These are phyloP conservation scores for Thereva nobilitata DNA, from an alignment of 2,888 invertebrate genomes.

Conservation along the genomic window DNA sequence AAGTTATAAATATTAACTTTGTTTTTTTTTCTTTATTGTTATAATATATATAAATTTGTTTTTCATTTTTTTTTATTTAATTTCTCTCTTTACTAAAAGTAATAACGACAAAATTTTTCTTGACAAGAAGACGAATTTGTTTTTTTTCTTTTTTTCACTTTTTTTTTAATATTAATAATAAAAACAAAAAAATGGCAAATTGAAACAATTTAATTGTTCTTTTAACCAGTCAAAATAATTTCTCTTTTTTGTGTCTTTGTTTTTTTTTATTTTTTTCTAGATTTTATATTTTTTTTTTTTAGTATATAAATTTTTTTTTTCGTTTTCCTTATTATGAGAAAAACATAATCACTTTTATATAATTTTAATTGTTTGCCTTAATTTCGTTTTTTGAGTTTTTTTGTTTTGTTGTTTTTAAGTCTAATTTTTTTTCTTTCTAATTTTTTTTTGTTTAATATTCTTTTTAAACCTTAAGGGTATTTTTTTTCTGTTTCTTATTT, in stretches of 20 bases:
- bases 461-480: slow-evolving; percentile 30
- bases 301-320: slow-evolving; percentile 28
- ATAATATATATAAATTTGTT: slow-evolving; percentile 20
- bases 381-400: slow-evolving; percentile 3
- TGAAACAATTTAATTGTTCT: slow-evolving; percentile 29
- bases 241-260: slow-evolving; percentile 24
- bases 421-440: slow-evolving; percentile 27
- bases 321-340: slow-evolving; percentile 30
- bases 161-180: neutral
- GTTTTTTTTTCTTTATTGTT: neutral
- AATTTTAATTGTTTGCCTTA: no score
- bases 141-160: neutral
- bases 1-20: slow-evolving; percentile 19
- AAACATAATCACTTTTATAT: slow-evolving; percentile 24
- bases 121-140: slow-evolving; percentile 26
- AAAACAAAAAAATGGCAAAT: slow-evolving; percentile 11
- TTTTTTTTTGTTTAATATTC: slow-evolving; percentile 22
- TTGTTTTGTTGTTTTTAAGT: slow-evolving; percentile 9
- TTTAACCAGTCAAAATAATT: slow-evolving; percentile 29
- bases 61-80: slow-evolving; percentile 21
- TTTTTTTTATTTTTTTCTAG: slow-evolving; percentile 11
- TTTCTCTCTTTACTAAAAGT: slow-evolving; percentile 18
- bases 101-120: slow-evolving; percentile 29
- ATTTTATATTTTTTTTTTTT: slow-evolving; percentile 11
- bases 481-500: slow-evolving; percentile 28